phyloP scores from a whole-genome alignment of 2,888 invertebrate species.

The Nomada lathburiana region DNA sequence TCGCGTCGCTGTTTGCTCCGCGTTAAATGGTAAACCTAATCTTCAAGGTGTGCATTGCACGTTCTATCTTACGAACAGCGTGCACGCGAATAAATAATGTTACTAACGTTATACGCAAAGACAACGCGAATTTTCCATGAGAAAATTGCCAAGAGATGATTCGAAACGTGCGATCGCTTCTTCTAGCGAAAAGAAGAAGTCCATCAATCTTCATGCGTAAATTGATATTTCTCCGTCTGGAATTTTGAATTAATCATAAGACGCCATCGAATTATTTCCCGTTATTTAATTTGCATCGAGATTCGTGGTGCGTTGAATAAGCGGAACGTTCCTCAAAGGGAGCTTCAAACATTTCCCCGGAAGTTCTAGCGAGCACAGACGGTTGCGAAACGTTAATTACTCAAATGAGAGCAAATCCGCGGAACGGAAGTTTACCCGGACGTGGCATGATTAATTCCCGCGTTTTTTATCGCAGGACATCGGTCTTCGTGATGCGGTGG shows the following conservation, averaged over 20 bases:
- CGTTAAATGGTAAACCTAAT: constrained; percentile 1
- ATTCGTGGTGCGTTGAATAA: constrained; percentile 27
- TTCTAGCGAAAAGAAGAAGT: too few species aligned
- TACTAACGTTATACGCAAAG: constrained; percentile 16
- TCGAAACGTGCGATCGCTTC: neutral
- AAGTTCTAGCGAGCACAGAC: neutral
- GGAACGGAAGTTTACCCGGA: constrained; percentile 27
- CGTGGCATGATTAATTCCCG: constrained; percentile 38
- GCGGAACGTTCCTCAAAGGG: constrained; percentile 32
- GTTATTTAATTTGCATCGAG: constrained; percentile 36
- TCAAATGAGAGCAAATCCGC: constrained; percentile 7
- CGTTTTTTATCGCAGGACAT: constrained; percentile 32
- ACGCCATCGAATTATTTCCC: constrained; percentile 22
- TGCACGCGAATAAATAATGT: constrained; percentile 11
- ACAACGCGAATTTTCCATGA: constrained; percentile 22
- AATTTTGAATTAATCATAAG: constrained; percentile 40
- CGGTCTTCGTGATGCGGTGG: constrained; percentile 6
- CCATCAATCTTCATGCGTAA: constrained; percentile 10
- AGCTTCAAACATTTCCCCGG: constrained; percentile 12
- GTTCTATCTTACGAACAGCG: neutral
- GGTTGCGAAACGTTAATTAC: constrained; percentile 46
- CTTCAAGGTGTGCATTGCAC: neutral
- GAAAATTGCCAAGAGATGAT: constrained; percentile 16
- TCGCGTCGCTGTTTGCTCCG: constrained; percentile 3
- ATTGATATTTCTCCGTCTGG: constrained; percentile 23